Conservation (phyloP, 2,797 vertebrate genomes). For the Phyllotis vaccarum region DNA sequence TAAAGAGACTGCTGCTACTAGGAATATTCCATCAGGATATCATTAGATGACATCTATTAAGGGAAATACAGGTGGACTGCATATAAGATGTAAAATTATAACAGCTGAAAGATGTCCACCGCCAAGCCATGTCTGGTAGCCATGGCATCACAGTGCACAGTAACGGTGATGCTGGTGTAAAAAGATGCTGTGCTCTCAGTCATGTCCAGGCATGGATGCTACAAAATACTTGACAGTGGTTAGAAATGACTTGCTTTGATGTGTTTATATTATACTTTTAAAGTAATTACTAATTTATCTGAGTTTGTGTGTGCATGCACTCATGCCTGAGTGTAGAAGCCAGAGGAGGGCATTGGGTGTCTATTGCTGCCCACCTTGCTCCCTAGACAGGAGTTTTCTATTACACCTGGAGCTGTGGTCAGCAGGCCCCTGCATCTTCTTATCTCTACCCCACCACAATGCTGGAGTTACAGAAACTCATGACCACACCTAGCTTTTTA, state of each 20-base stretch:
- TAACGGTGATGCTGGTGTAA: neutral
- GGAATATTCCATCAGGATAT: fast-evolving
- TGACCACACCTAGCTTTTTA: neutral
- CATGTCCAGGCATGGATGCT: neutral
- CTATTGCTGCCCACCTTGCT: neutral
- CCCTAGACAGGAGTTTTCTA: neutral
- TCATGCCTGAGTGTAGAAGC: neutral
- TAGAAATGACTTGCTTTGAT: neutral
- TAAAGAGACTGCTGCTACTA: neutral
- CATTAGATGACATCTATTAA: neutral
- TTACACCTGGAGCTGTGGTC: neutral
- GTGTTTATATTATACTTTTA: neutral
- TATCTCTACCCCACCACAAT: neutral
- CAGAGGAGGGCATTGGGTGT: neutral
- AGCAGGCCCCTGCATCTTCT: neutral
- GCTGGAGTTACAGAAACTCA: neutral
- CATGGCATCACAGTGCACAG: neutral
- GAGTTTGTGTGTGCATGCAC: neutral
- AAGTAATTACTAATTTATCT: neutral
- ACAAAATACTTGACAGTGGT: neutral
- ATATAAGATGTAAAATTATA: neutral
- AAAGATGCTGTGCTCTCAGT: neutral
- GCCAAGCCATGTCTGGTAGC: neutral
- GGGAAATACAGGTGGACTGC: neutral
- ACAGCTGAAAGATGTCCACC: neutral